Conservation (phyloP, 2,797 vertebrate genomes). For the Echeneis naucrates region DNA sequence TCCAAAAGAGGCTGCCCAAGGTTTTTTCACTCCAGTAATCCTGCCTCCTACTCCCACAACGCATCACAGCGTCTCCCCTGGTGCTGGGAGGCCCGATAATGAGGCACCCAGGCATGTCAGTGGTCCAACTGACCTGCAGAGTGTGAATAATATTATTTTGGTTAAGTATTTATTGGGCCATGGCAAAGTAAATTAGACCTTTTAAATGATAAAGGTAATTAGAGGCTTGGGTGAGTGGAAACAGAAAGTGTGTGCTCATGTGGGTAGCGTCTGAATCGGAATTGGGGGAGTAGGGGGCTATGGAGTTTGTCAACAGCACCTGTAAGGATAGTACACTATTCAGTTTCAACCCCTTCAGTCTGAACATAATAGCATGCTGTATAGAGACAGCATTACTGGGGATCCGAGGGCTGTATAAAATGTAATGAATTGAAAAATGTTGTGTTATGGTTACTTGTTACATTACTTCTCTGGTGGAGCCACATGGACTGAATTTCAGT, state of each 20-base stretch:
- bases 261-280: too few species aligned
- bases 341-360: neutral
- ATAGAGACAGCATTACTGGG: neutral
- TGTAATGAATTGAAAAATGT: too few species aligned
- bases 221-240: constrained; percentile 54
- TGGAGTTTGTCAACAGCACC: constrained; percentile 1
- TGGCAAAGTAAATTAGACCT: constrained; percentile 83
- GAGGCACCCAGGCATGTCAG: constrained; percentile 58
- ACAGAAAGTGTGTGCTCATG: constrained; percentile 8
- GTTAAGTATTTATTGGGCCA: constrained; percentile 80
- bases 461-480: too few species aligned
- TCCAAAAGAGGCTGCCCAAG: constrained; percentile 54
- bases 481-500: too few species aligned
- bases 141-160: constrained; percentile 78
- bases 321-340: neutral
- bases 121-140: constrained; percentile 48
- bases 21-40: constrained; percentile 73
- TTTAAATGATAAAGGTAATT: constrained; percentile 83
- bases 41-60: constrained; percentile 57
- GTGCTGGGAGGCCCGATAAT: constrained; percentile 54
- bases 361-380: neutral
- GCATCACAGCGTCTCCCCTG: constrained; percentile 61
- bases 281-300: neutral
- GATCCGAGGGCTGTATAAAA: neutral
- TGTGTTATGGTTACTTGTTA: too few species aligned